phyloP scores from a whole-genome alignment of 2,797 vertebrate genomes.

The Dendrocincla fuliginosa region DNA sequence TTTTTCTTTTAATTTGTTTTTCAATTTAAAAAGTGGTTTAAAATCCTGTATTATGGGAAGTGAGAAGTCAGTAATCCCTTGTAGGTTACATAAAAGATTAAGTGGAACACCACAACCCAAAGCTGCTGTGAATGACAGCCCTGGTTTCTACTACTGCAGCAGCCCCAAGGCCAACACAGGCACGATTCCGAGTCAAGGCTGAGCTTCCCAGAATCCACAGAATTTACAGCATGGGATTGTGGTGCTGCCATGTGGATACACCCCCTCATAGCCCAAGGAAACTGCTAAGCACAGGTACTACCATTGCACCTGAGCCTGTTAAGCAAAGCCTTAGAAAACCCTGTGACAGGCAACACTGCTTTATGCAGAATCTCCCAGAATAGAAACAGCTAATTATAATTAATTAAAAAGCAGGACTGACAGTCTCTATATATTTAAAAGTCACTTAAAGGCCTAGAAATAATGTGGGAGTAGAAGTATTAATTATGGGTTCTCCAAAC shows the following conservation, averaged over 20 bases:
- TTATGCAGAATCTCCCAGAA: not conserved
- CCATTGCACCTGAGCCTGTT: not conserved
- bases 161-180: not conserved
- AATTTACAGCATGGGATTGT: not conserved
- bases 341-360: not conserved
- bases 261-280: not conserved
- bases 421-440: not conserved
- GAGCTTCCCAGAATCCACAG: not conserved
- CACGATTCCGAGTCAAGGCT: not conserved
- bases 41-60: not conserved
- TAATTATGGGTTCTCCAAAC: not conserved
- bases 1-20: not conserved
- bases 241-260: not conserved
- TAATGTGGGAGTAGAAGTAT: not conserved
- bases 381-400: slow-evolving; percentile 35
- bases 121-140: slow-evolving; percentile 1
- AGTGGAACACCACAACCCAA: not conserved
- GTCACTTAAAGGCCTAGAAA: not conserved
- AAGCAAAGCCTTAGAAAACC: not conserved
- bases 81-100: slow-evolving; percentile 57
- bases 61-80: not conserved
- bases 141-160: not conserved
- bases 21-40: not conserved
- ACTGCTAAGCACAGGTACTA: not conserved
- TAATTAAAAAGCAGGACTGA: not conserved